Evolutionary conservation across 2,888 invertebrate genomes (phyloP).

Genomic region (Clepsis dumicolana): DNA sequence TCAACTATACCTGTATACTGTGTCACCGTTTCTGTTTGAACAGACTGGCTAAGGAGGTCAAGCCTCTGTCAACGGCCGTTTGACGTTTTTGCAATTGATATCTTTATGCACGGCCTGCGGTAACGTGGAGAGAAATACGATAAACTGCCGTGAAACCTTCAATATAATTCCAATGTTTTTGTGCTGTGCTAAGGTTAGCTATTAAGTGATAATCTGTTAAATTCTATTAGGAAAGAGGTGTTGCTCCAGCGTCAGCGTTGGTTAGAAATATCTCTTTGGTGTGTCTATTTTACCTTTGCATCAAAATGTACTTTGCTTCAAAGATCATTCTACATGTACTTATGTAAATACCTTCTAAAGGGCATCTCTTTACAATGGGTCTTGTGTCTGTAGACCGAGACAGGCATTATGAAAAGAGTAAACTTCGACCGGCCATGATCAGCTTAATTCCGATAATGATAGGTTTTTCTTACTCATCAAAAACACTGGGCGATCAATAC

Average conservation of each 20-base stretch:
- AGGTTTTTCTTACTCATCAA: too few species aligned
- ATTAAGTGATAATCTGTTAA: slow-evolving; percentile 30
- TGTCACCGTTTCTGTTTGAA: slow-evolving; percentile 48
- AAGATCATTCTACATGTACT: background rate
- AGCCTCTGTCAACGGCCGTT: slow-evolving; percentile 30
- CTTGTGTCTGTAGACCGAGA: background rate
- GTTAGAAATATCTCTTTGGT: background rate
- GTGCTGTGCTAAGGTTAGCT: slow-evolving; percentile 23
- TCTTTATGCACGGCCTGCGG: slow-evolving; percentile 39
- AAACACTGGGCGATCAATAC: too few species aligned
- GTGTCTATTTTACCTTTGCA: background rate
- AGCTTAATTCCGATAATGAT: too few species aligned
- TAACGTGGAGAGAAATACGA: slow-evolving; percentile 38
- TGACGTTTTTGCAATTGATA: slow-evolving; percentile 43
- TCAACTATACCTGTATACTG: slow-evolving; percentile 31
- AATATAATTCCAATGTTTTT: slow-evolving; percentile 42
- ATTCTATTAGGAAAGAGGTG: slow-evolving; percentile 34
- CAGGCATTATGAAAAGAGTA: too few species aligned
- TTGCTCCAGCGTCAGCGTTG: slow-evolving; percentile 9
- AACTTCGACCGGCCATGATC: too few species aligned
- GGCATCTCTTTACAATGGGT: background rate
- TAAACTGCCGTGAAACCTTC: slow-evolving; percentile 34
- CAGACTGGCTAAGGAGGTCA: slow-evolving; percentile 48
- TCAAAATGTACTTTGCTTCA: background rate
- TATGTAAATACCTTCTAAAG: background rate